Conservation (phyloP, 2,888 invertebrate genomes). For the Leucoma salicis region DNA sequence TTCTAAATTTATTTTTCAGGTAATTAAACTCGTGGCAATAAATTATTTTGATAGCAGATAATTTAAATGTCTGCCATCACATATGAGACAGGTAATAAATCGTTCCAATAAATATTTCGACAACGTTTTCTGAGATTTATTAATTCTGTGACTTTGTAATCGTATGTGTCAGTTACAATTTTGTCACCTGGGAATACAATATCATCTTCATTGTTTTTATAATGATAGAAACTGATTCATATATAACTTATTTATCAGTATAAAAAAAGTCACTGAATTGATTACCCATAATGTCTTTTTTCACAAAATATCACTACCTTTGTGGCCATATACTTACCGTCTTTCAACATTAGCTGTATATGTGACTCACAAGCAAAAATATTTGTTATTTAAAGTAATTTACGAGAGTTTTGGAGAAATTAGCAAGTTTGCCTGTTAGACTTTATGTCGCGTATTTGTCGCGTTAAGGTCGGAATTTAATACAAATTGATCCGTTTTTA, state of each 20-base stretch:
- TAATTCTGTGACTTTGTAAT: not conserved
- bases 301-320: constrained; percentile 3
- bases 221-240: no score
- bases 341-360: constrained; percentile 35
- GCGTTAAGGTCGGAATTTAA: constrained; percentile 24
- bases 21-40: no score
- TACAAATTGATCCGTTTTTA: constrained; percentile 22
- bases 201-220: no score
- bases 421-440: constrained; percentile 29
- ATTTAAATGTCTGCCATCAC: constrained; percentile 3
- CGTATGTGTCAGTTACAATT: not conserved
- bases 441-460: constrained; percentile 11
- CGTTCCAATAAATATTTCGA: not conserved
- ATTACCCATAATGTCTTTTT: no score
- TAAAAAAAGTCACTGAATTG: not conserved
- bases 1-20: no score
- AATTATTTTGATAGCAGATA: no score
- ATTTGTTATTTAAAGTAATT: constrained; percentile 40
- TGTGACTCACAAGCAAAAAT: constrained; percentile 36
- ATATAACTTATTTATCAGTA: no score
- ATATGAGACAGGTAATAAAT: constrained; percentile 1
- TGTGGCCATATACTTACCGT: constrained; percentile 19
- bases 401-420: constrained; percentile 33
- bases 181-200: not conserved
- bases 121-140: constrained; percentile 1